Evolutionary conservation across 2,113 vertebrate species (phyloP).

Genomic region (Tragelaphus imberbis): DNA sequence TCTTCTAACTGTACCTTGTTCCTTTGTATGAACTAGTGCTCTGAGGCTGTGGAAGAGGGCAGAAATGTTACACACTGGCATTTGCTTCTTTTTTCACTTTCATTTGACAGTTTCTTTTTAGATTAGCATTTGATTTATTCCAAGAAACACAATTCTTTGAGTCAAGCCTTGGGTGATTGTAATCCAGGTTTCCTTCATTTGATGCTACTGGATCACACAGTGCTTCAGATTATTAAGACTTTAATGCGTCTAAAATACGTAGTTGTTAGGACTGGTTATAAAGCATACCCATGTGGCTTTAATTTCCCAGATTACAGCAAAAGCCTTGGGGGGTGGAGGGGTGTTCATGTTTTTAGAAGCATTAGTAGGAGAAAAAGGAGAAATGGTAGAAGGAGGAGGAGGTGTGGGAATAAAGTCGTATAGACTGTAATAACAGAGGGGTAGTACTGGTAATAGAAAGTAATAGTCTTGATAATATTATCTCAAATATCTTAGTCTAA

Average conservation of each 20-base stretch:
- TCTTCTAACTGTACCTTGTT: background rate
- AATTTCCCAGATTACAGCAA: background rate
- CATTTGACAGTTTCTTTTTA: background rate
- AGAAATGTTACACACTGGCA: background rate
- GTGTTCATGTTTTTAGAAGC: background rate
- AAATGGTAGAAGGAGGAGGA: background rate
- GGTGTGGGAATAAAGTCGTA: background rate
- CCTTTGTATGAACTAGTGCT: background rate
- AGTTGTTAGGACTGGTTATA: background rate
- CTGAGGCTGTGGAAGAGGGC: background rate
- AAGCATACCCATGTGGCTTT: background rate
- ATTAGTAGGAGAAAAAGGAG: background rate
- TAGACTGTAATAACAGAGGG: background rate
- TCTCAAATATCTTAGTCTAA: background rate
- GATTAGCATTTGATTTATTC: background rate
- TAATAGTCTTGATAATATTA: background rate
- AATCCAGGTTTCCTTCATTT: background rate
- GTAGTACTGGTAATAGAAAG: background rate
- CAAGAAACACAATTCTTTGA: background rate
- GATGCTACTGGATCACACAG: background rate
- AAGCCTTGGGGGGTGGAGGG: background rate
- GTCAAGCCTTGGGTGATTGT: background rate
- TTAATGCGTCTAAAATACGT: background rate
- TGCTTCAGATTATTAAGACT: background rate
- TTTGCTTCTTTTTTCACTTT: constrained; percentile 6